Conservation (phyloP, 37 sponge, comb jelly and placozoan species). For the Axinella damicornis region DNA sequence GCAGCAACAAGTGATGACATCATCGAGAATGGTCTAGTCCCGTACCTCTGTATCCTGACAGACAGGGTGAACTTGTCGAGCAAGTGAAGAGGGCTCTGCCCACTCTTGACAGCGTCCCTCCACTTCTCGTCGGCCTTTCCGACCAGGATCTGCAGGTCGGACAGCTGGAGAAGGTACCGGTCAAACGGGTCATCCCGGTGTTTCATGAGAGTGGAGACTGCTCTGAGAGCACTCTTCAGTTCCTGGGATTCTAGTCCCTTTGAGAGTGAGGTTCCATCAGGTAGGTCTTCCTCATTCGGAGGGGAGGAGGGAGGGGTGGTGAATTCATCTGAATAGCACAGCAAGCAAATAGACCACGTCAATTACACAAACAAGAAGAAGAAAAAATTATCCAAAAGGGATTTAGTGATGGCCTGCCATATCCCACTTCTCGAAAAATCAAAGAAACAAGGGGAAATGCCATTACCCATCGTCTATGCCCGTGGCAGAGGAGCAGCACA, state of each 20-base stretch:
- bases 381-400: no score
- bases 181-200: conserved; percentile 31
- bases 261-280: background rate
- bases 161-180: conserved; percentile 63
- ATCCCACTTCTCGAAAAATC: no score
- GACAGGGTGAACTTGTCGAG: conserved; percentile 84
- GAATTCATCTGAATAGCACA: conserved; percentile 63
- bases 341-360: no score
- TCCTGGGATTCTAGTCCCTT: background rate
- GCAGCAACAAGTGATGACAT: no score
- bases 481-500: no score
- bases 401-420: no score
- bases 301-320: conserved; percentile 80
- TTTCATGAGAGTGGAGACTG: background rate
- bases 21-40: no score
- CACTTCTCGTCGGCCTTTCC: conserved; percentile 40
- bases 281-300: conserved; percentile 37
- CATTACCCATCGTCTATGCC: no score
- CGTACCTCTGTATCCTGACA: conserved; percentile 75
- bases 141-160: conserved; percentile 85
- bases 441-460: no score
- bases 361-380: no score
- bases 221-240: background rate
- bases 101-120: conserved; percentile 2
- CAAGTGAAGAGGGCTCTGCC: conserved; percentile 49